A percentile compares a stretch with the other conserved stretches of the same genome.
Evolutionary conservation across 2,888 invertebrate genomes (phyloP).

Genomic region (Apamea monoglypha): DNA sequence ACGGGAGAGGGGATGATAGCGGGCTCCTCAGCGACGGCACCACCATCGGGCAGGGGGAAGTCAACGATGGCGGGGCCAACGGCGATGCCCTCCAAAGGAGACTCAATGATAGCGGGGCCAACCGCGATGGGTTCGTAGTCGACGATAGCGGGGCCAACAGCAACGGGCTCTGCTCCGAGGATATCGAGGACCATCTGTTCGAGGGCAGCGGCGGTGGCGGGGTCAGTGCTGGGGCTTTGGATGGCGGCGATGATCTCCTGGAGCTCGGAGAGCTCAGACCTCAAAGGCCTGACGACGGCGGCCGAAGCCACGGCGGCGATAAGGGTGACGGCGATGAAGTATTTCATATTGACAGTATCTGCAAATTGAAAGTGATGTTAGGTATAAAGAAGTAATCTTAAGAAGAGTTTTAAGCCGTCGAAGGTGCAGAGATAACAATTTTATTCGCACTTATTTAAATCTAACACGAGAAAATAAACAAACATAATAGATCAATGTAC

Average conservation of each 20-base stretch:
- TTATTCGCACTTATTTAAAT: background rate
- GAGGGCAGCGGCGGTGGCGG: slow-evolving; percentile 62
- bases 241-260: slow-evolving; percentile 64
- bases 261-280: slow-evolving; percentile 59
- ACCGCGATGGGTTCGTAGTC: slow-evolving; percentile 61
- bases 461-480: background rate
- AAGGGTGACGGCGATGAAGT: slow-evolving; percentile 78
- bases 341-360: slow-evolving; percentile 62
- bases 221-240: slow-evolving; percentile 64
- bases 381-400: background rate
- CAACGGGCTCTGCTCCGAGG: slow-evolving; percentile 56
- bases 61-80: slow-evolving; percentile 69
- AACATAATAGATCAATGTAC: slow-evolving; percentile 1
- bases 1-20: slow-evolving; percentile 46
- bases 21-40: slow-evolving; percentile 42
- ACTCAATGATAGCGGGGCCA: slow-evolving; percentile 49
- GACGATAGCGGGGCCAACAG: slow-evolving; percentile 68
- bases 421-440: background rate
- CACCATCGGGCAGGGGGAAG: slow-evolving; percentile 62
- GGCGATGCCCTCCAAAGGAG: slow-evolving; percentile 55
- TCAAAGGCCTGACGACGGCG: slow-evolving; percentile 60
- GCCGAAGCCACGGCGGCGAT: slow-evolving; percentile 80
- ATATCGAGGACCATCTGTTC: slow-evolving; percentile 66
- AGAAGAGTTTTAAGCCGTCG: background rate
- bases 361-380: slow-evolving; percentile 13